Conservation (phyloP, 2,797 vertebrate genomes). For the Acanthis flammea region DNA sequence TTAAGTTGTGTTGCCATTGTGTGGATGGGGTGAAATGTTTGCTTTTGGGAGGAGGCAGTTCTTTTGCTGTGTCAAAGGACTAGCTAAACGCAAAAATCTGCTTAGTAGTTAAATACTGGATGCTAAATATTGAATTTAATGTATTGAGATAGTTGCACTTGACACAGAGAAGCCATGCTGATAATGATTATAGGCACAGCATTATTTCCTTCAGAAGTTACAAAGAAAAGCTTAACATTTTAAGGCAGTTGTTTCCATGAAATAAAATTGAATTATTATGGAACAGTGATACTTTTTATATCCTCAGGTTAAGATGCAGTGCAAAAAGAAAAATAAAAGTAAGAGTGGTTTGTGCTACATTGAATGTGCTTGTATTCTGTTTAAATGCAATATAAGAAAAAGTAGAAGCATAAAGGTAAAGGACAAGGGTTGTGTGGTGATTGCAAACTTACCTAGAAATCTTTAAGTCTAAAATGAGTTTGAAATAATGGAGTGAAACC, state of each 20-base stretch:
- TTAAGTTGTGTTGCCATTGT: background rate
- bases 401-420: background rate
- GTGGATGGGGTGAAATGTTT: background rate
- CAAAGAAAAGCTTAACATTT: background rate
- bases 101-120: background rate
- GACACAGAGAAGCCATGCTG: background rate
- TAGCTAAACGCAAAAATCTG: background rate
- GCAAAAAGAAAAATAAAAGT: background rate
- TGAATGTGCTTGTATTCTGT: background rate
- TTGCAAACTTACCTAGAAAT: background rate
- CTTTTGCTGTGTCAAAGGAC: background rate
- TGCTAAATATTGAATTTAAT: background rate
- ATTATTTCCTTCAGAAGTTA: background rate
- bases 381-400: background rate
- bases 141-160: background rate
- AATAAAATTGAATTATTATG: background rate
- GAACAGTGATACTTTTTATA: background rate
- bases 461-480: background rate
- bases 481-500: background rate
- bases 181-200: background rate
- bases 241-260: background rate
- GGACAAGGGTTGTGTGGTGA: background rate
- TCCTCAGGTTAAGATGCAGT: background rate
- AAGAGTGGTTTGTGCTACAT: background rate
- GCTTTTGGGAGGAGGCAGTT: background rate